Conservation (phyloP, 2,113 vertebrate genomes). For the Neofelis nebulosa region DNA sequence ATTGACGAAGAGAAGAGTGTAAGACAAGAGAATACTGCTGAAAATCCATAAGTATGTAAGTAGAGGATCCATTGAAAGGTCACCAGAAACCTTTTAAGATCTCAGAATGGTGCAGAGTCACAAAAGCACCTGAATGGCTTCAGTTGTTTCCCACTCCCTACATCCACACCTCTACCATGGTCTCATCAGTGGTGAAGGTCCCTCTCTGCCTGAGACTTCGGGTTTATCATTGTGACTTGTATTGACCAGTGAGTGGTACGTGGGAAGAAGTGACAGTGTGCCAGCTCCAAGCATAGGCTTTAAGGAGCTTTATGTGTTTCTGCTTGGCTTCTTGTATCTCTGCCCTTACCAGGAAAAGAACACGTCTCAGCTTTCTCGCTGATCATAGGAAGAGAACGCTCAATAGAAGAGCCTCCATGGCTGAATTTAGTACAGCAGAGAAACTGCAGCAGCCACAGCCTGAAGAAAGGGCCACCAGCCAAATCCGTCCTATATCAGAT, state of each 20-base stretch:
- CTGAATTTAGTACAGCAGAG: not conserved
- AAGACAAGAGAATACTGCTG: not conserved
- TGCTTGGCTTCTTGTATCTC: not conserved
- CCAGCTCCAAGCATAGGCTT: not conserved
- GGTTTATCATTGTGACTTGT: not conserved
- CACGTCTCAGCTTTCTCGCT: not conserved
- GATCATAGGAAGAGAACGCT: not conserved
- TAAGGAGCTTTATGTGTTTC: not conserved
- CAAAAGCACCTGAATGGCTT: not conserved
- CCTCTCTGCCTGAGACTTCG: not conserved
- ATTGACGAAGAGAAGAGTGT: not conserved
- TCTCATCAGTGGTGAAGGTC: not conserved
- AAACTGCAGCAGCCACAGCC: not conserved
- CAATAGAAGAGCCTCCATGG: not conserved
- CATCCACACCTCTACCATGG: fast-evolving
- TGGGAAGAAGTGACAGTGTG: not conserved
- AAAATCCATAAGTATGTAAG: not conserved
- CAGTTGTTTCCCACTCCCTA: not conserved
- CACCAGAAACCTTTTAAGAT: not conserved
- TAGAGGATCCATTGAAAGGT: not conserved
- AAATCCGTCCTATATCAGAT: not conserved
- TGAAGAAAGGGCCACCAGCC: not conserved
- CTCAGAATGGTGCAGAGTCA: not conserved
- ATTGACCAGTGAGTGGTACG: not conserved
- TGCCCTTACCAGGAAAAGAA: not conserved